Evolutionary conservation across 2,888 invertebrate genomes (phyloP).

Genomic region (Drosophila dives): DNA sequence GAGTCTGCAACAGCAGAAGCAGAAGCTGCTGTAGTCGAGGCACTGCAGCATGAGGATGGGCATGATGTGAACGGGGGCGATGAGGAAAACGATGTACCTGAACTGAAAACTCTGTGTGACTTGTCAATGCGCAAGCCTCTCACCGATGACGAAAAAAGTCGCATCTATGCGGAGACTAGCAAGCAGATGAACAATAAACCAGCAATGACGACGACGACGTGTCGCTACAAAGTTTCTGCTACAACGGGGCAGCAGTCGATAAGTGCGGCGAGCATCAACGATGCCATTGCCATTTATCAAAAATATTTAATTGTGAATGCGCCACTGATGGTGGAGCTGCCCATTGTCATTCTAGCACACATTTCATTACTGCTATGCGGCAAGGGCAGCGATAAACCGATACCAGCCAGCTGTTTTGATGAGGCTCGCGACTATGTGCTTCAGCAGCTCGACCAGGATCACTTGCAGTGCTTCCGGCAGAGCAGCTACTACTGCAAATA

Average conservation of each 20-base stretch:
- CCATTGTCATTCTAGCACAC: conserved; percentile 82
- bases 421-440: conserved; percentile 90
- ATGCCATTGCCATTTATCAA: conserved; percentile 84
- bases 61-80: neutral
- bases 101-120: conserved; percentile 83
- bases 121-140: conserved; percentile 84
- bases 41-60: conserved; percentile 3
- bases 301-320: conserved; percentile 84
- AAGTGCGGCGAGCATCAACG: conserved; percentile 78
- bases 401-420: conserved; percentile 88
- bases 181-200: conserved; percentile 68
- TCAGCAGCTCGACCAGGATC: conserved; percentile 89
- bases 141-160: conserved; percentile 85
- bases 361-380: conserved; percentile 83
- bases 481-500: conserved; percentile 96
- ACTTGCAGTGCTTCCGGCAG: conserved; percentile 92
- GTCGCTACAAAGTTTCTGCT: conserved; percentile 25
- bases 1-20: neutral
- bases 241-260: conserved; percentile 48
- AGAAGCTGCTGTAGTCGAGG: conserved; percentile 3
- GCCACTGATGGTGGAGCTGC: conserved; percentile 79
- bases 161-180: conserved; percentile 83
- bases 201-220: neutral
- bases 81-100: conserved; percentile 81
- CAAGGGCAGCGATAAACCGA: conserved; percentile 54